Percentiles rank a stretch among this genome's conserved stretches.
phyloP scores from a whole-genome alignment of 2,113 vertebrate genomes.

The Catharus fuscescens region DNA sequence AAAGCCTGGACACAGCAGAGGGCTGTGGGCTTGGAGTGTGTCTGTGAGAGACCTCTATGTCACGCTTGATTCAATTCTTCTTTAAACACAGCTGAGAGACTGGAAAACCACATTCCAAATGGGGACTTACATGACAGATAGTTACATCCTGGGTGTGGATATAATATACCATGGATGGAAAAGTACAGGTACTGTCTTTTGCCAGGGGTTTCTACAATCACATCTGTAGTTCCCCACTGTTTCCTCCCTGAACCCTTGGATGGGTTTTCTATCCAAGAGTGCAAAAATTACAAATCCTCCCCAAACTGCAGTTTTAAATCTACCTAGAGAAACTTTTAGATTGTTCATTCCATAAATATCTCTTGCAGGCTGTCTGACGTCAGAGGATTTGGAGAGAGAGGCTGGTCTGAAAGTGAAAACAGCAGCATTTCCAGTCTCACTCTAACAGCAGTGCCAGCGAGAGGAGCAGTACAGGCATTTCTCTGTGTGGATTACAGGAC shows the following conservation, averaged over 20 bases:
- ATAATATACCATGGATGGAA: conserved; percentile 33
- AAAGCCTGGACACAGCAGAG: background rate
- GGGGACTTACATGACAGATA: conserved; percentile 25
- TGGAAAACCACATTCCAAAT: conserved; percentile 43
- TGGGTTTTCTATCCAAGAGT: conserved; percentile 18
- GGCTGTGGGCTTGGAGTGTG: background rate
- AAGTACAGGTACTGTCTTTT: conserved; percentile 25
- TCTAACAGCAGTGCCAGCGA: background rate
- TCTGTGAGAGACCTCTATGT: background rate
- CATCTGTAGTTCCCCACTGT: background rate
- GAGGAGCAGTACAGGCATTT: conserved; percentile 4
- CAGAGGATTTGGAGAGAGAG: conserved; percentile 66
- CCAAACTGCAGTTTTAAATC: conserved; percentile 29
- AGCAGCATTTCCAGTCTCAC: conserved; percentile 45
- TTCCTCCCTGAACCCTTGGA: background rate
- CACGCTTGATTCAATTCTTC: background rate
- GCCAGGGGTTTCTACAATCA: conserved; percentile 9
- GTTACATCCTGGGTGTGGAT: conserved; percentile 52
- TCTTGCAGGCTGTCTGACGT: conserved; percentile 73
- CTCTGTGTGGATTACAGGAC: conserved; percentile 53
- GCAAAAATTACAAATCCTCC: conserved; percentile 48
- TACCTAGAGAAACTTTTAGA: conserved; percentile 69
- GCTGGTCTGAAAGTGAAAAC: conserved; percentile 70
- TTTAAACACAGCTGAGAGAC: background rate
- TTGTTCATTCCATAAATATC: conserved; percentile 74